These are phyloP conservation scores for Telmatherina bonti DNA, from an alignment of 2,797 vertebrate genomes.

Conservation along the genomic window DNA sequence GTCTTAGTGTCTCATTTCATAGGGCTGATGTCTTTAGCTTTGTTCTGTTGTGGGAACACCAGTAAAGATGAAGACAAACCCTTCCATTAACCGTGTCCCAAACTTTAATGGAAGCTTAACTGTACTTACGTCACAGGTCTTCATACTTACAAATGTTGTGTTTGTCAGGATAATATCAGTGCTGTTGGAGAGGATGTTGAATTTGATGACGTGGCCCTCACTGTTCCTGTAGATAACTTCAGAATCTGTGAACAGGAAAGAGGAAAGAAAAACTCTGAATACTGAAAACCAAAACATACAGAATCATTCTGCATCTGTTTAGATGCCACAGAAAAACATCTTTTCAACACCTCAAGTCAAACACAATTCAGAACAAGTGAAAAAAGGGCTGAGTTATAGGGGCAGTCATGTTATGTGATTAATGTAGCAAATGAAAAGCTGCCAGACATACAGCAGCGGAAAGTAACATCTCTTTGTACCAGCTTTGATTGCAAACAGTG, in stretches of 20 bases:
- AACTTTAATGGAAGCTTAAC: not conserved
- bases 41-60: not conserved
- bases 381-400: not conserved
- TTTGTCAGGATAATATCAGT: constrained; percentile 92
- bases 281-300: constrained; percentile 13
- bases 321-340: too few relatives aligned
- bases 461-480: constrained; percentile 27
- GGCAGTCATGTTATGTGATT: constrained; percentile 24
- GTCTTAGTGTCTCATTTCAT: not conserved
- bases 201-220: constrained; percentile 93
- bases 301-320: not conserved
- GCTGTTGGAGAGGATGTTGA: constrained; percentile 92
- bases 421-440: constrained; percentile 13
- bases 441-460: too few relatives aligned
- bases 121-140: not conserved
- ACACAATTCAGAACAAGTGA: constrained; percentile 5
- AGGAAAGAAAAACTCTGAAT: constrained; percentile 16
- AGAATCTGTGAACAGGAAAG: constrained; percentile 85
- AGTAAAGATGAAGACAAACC: not conserved
- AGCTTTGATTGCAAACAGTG: not conserved
- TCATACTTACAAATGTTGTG: constrained; percentile 93
- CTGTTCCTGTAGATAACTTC: constrained; percentile 94
- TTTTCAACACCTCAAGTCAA: not conserved
- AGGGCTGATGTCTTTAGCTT: not conserved
- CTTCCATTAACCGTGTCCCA: not conserved